Evolutionary conservation across 2,797 vertebrate species (phyloP).

Genomic region (Platalea minor): DNA sequence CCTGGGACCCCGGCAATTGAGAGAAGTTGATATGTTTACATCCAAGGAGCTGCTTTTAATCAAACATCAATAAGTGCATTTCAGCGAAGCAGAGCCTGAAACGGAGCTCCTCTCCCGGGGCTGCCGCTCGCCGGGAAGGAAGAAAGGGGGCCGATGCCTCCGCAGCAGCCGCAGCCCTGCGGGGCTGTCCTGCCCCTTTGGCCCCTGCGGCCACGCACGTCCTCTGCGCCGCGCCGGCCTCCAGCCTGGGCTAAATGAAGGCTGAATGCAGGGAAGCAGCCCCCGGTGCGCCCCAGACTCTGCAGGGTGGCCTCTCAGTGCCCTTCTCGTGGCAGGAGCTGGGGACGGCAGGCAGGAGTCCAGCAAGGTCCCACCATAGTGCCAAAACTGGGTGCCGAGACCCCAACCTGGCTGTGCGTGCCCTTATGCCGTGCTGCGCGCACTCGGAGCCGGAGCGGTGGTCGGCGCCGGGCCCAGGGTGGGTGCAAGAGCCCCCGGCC

Average conservation of each 20-base stretch:
- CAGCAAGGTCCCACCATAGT: rapidly evolving
- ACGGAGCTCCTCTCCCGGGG: background rate
- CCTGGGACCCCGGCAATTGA: slow-evolving; percentile 17
- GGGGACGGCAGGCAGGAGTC: background rate
- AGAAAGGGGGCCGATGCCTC: background rate
- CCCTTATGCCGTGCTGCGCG: background rate
- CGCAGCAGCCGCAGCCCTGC: background rate
- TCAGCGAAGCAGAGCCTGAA: slow-evolving; percentile 31
- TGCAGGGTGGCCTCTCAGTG: background rate
- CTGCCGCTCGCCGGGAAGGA: background rate
- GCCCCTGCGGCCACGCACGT: background rate
- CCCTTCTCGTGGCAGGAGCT: rapidly evolving
- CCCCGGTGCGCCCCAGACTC: background rate
- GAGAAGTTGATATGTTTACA: slow-evolving; percentile 54
- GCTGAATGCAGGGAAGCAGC: background rate
- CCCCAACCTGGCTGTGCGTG: background rate
- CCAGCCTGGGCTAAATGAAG: background rate
- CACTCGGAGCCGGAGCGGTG: rapidly evolving
- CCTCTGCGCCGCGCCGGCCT: background rate
- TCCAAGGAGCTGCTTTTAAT: slow-evolving; percentile 61
- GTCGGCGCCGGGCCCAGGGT: too few relatives aligned
- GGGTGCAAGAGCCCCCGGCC: rapidly evolving
- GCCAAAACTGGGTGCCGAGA: background rate
- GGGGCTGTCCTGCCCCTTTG: background rate
- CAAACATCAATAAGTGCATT: slow-evolving; percentile 60